A percentile compares a stretch with the other conserved stretches of the same genome.
Evolutionary conservation across 1,140 invertebrate genomes (phyloP).

Genomic region (Muscidifurax raptorellus): DNA sequence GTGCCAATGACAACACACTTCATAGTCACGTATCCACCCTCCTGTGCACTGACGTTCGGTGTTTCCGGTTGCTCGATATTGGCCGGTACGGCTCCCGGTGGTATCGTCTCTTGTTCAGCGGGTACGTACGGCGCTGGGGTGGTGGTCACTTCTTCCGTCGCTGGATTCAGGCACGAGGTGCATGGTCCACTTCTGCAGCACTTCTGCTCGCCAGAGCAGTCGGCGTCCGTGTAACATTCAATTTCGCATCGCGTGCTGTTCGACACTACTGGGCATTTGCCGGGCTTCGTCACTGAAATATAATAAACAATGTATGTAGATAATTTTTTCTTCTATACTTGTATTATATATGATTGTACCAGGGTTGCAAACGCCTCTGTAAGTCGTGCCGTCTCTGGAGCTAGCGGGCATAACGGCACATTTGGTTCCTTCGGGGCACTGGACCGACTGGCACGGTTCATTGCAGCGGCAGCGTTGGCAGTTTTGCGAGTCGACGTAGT

Average conservation of each 20-base stretch:
- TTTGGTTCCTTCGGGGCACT: conserved; percentile 80
- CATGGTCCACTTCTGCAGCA: conserved; percentile 90
- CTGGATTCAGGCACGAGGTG: conserved; percentile 81
- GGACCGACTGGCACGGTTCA: conserved; percentile 82
- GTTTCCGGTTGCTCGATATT: conserved; percentile 73
- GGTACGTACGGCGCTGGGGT: conserved; percentile 60
- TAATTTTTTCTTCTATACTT: no score
- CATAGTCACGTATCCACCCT: conserved; percentile 84
- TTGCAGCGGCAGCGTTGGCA: conserved; percentile 87
- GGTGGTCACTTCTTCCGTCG: conserved; percentile 57
- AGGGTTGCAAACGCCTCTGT: conserved; percentile 76
- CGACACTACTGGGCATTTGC: conserved; percentile 81
- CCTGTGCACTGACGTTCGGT: conserved; percentile 79
- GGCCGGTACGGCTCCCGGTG: conserved; percentile 68
- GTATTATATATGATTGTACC: conserved; percentile 51
- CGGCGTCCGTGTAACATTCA: conserved; percentile 88
- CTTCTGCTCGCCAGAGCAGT: conserved; percentile 86
- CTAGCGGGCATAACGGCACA: conserved; percentile 81
- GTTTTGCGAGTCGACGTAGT: conserved; percentile 78
- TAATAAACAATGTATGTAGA: no score
- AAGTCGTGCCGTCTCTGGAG: conserved; percentile 73
- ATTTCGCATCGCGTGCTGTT: conserved; percentile 77
- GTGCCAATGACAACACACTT: conserved; percentile 84
- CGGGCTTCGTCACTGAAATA: conserved; percentile 81
- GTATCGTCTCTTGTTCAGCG: conserved; percentile 67